Conservation (phyloP, 2,113 vertebrate genomes). For the Lontra canadensis region DNA sequence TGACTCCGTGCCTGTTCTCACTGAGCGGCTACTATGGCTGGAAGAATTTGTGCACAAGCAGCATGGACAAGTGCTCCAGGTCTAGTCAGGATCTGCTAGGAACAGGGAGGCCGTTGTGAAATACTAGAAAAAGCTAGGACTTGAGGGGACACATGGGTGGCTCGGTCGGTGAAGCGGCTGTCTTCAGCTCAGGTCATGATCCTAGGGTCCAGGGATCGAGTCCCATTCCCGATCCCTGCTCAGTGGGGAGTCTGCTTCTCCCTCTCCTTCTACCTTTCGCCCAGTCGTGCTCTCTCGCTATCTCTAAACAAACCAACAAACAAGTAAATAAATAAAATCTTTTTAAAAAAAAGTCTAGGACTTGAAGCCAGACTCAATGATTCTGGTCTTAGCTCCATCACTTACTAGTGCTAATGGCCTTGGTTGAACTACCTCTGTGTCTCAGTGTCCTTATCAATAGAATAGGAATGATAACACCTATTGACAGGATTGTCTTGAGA, state of each 20-base stretch:
- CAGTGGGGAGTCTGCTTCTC: neutral
- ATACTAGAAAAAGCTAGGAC: neutral
- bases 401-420: neutral
- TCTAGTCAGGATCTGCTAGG: neutral
- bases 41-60: neutral
- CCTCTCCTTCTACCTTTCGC: neutral
- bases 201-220: neutral
- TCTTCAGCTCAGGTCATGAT: neutral
- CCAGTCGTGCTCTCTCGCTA: neutral
- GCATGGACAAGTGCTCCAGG: too few species aligned
- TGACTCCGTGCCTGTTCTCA: neutral
- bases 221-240: neutral
- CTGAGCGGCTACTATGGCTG: neutral
- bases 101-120: neutral
- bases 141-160: neutral
- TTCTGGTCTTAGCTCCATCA: neutral
- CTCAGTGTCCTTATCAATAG: neutral
- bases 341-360: neutral
- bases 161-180: neutral
- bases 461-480: neutral
- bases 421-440: neutral
- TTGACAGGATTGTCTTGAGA: neutral
- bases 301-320: too few species aligned
- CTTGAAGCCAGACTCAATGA: neutral
- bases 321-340: neutral